A percentile compares a stretch with the other conserved stretches of the same genome.
These are phyloP conservation scores for Melieria crassipennis DNA, from an alignment of 2,888 invertebrate species.

Conservation along the genomic window DNA sequence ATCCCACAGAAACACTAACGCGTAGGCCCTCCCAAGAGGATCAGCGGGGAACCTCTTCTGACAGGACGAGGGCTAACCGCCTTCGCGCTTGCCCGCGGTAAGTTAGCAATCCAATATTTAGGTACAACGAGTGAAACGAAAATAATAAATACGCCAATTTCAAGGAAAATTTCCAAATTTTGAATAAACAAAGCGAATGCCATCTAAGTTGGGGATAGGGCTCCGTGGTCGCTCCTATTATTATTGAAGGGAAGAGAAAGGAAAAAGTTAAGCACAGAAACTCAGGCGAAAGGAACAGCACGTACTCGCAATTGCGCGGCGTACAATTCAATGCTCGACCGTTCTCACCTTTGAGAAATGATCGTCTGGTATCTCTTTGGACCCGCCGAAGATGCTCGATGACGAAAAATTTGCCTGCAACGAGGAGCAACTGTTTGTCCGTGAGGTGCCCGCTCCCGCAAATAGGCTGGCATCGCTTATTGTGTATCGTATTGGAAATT, in stretches of 20 bases:
- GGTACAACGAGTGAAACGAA: conserved; percentile 32
- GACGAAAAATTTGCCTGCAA: conserved; percentile 44
- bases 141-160: conserved; percentile 31
- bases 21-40: too few relatives aligned
- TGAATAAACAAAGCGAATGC: conserved; percentile 44
- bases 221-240: background rate
- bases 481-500: conserved; percentile 45
- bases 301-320: conserved; percentile 19
- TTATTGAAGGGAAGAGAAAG: conserved; percentile 23
- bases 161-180: conserved; percentile 46
- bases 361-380: conserved; percentile 29
- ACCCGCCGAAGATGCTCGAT: conserved; percentile 41
- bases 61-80: background rate
- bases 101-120: conserved; percentile 29
- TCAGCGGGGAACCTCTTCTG: too few relatives aligned
- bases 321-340: background rate
- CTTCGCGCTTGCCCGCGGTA: background rate
- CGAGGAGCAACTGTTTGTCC: conserved; percentile 42
- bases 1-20: too few relatives aligned
- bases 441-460: conserved; percentile 24
- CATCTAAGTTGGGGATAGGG: conserved; percentile 37
- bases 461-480: conserved; percentile 42
- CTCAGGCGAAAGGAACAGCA: background rate
- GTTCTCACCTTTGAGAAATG: too few relatives aligned
- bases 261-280: background rate